Percentiles rank a stretch among this genome's conserved stretches.
Conservation (phyloP, 2,888 invertebrate species). For the Apotomis turbidana region DNA sequence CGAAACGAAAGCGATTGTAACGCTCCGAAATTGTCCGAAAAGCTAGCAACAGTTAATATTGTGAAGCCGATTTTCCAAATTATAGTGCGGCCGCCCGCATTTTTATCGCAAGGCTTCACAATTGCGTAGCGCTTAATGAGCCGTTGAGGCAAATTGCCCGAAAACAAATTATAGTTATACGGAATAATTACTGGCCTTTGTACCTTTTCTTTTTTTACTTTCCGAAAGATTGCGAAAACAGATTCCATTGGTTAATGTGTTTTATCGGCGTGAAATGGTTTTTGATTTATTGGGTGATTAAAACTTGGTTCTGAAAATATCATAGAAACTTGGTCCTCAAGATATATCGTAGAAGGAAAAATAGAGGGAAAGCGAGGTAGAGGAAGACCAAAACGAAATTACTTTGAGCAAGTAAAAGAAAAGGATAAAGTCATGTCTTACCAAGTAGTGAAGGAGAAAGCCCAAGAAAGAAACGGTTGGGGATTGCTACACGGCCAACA, state of each 20-base stretch:
- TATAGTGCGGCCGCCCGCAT: conserved; percentile 31
- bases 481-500: too few relatives aligned
- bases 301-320: not conserved
- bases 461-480: too few relatives aligned
- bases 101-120: conserved; percentile 36
- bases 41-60: conserved; percentile 1
- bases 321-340: too few relatives aligned
- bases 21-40: too few relatives aligned
- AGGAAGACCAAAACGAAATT: too few relatives aligned
- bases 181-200: conserved; percentile 32
- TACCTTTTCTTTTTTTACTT: conserved; percentile 21
- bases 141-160: conserved; percentile 32
- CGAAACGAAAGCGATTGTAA: too few relatives aligned
- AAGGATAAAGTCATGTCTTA: too few relatives aligned
- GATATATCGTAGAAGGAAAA: too few relatives aligned
- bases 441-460: too few relatives aligned
- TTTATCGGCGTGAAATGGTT: not conserved
- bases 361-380: too few relatives aligned
- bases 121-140: conserved; percentile 39
- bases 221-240: not conserved
- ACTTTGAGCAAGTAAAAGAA: too few relatives aligned
- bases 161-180: conserved; percentile 40
- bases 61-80: conserved; percentile 25
- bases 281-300: not conserved
- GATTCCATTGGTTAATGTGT: not conserved